These are phyloP conservation scores for Drosophila helvetica DNA, from an alignment of 2,888 invertebrate species.

Conservation along the genomic window DNA sequence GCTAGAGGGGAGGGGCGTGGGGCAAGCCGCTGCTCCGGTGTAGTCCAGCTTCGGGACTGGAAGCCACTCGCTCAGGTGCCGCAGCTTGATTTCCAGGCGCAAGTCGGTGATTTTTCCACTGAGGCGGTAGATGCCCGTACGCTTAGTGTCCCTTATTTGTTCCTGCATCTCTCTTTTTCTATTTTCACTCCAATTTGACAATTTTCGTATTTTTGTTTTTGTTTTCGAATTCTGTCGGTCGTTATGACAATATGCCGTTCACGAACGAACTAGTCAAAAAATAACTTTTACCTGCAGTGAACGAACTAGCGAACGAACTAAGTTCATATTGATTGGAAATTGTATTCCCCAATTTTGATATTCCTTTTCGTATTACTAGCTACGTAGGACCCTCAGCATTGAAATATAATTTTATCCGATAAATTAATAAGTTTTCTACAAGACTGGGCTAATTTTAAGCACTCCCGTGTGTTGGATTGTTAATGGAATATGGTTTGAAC, in stretches of 20 bases:
- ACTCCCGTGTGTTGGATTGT: too few species aligned
- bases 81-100: conserved; percentile 52
- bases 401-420: not conserved
- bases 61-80: conserved; percentile 80
- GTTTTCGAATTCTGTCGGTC: not conserved
- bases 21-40: conserved; percentile 39
- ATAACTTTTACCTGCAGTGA: not conserved
- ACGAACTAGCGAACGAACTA: not conserved
- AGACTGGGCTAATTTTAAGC: too few species aligned
- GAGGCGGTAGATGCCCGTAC: conserved; percentile 81
- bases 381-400: not conserved
- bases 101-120: conserved; percentile 71
- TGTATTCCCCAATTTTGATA: not conserved
- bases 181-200: conserved; percentile 53
- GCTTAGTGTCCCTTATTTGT: conserved; percentile 55
- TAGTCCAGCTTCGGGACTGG: conserved; percentile 82
- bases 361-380: not conserved
- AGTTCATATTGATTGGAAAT: not conserved
- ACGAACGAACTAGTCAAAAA: not conserved
- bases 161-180: conserved; percentile 16
- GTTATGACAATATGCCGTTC: not conserved
- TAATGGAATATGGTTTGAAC: not conserved
- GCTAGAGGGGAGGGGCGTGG: conserved; percentile 3
- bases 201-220: conserved; percentile 28
- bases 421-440: not conserved